phyloP scores from a whole-genome alignment of 2,797 vertebrate species.

The Sebastes cheni region DNA sequence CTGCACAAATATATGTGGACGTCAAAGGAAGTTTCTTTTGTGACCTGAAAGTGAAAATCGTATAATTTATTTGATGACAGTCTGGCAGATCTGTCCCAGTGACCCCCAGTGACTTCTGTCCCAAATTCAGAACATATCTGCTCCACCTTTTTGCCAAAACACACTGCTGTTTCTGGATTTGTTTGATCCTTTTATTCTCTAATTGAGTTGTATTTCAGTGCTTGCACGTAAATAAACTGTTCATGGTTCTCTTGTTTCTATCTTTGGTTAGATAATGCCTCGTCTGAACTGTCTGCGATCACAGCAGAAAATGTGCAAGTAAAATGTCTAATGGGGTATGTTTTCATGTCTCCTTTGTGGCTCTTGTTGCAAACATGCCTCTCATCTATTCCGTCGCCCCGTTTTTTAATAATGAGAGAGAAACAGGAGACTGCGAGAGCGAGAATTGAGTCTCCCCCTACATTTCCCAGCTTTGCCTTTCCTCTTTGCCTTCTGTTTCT shows the following conservation, averaged over 20 bases:
- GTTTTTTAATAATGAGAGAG: slow-evolving; percentile 63
- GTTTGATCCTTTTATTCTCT: slow-evolving; percentile 4
- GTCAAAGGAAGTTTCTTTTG: not conserved
- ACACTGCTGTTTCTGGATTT: not conserved
- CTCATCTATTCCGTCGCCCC: slow-evolving; percentile 57
- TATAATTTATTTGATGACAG: slow-evolving; percentile 20
- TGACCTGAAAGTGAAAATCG: slow-evolving; percentile 9
- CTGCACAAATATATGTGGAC: not conserved
- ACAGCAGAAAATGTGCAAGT: slow-evolving; percentile 20
- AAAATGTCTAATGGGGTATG: slow-evolving; percentile 21
- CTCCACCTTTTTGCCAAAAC: slow-evolving; percentile 5
- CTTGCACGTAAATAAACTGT: slow-evolving; percentile 19
- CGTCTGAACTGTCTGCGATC: slow-evolving; percentile 25
- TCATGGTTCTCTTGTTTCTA: slow-evolving; percentile 26
- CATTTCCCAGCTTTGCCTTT: slow-evolving; percentile 46
- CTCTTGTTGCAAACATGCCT: slow-evolving; percentile 60
- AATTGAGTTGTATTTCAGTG: not conserved
- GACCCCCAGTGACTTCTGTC: slow-evolving; percentile 3
- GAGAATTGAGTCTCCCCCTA: slow-evolving; percentile 46
- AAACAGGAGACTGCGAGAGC: slow-evolving; percentile 50
- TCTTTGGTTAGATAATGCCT: slow-evolving; percentile 38
- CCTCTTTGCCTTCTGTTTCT: slow-evolving; percentile 60
- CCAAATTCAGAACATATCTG: slow-evolving; percentile 32
- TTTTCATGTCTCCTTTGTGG: slow-evolving; percentile 60
- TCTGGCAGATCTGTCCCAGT: slow-evolving; percentile 12